Evolutionary conservation across 2,888 invertebrate genomes (phyloP), one percentile per base, ranked within the genome.

Genomic region (Marronus borbonicus): DNA sequence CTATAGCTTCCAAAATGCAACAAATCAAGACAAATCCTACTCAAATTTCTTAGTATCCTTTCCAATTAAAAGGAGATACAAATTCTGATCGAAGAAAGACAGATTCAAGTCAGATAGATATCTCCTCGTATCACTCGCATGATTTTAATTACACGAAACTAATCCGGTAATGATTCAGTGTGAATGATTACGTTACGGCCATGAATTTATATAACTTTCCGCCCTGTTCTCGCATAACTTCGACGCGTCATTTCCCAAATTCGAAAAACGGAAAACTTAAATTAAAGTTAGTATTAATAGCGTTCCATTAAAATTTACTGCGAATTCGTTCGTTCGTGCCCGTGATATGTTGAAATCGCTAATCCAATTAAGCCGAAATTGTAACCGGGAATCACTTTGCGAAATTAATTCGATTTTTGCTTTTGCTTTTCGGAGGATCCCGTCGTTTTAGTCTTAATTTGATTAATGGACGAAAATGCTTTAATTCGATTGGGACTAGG

Each of bases 401-500:
- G 58, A 70, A 50, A 70, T 70, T 70, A 70, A 60, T 74, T 74
- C 39, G 72, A 58, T 74, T 74, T 72, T 60, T 74, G 72, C 72
- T 60, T 58, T 70, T 70, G 49, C 70, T 60, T 74, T 44, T 74
- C 60, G n/a, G 39, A n/a, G 60, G 12, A 24, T 28, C 60, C 24
- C n/a, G 39, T 17, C 60, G 44, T 60, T 60, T 74, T 60, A 20
- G 20, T 74, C 60, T 74, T 74, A 74, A 74, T 74, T 74, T 74
- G 72, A 74, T 74, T 74, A 74, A 60, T 74, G 58, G 72, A 74
- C 60, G 72, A 44, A 74, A 60, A 74, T 50, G 60, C 72, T 74
- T 49, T 60, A 72, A 44, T 58, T 72, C 20, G 20, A 72, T 72
- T 58, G 58, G 24, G 58, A 58, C 72, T 10, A 20, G 44, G 60